A percentile compares a stretch with the other conserved stretches of the same genome.
Conservation (phyloP, 2,797 vertebrate species). For the Heteromormyrus szaboi region DNA sequence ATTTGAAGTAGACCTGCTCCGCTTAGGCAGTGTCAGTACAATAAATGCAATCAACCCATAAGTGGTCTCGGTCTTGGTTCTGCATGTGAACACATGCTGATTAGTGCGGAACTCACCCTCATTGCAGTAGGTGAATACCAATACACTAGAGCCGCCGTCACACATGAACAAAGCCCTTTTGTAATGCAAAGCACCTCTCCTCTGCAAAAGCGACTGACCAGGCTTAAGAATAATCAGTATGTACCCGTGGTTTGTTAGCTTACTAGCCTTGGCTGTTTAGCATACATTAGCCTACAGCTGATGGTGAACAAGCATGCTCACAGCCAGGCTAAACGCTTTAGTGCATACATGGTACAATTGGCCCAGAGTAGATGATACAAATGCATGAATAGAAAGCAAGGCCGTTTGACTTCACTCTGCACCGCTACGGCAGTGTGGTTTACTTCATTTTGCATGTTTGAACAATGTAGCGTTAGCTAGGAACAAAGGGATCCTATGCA, state of each 20-base stretch:
- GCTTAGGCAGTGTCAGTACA: not conserved
- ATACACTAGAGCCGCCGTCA: not conserved
- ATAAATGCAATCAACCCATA: not conserved
- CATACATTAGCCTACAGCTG: not conserved
- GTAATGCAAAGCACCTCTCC: not conserved
- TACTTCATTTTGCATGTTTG: constrained; percentile 35
- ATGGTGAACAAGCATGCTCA: not conserved
- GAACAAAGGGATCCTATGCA: constrained; percentile 52
- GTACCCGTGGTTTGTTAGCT: not conserved
- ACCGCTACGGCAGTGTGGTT: constrained; percentile 22
- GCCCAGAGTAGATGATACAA: not conserved
- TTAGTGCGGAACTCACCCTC: not conserved
- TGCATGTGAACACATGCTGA: not conserved
- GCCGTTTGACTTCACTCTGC: constrained; percentile 39
- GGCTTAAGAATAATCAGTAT: not conserved
- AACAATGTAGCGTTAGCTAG: constrained; percentile 22
- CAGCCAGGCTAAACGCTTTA: not conserved
- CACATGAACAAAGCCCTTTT: not conserved
- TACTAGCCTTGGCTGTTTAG: not conserved
- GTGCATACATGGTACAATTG: not conserved
- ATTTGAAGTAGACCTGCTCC: not conserved
- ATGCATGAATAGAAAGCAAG: not conserved
- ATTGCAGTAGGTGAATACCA: not conserved
- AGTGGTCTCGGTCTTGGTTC: not conserved
- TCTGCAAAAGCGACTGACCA: not conserved